Evolutionary conservation across 2,797 vertebrate species (phyloP).

Genomic region (Tympanoctomys barrerae): DNA sequence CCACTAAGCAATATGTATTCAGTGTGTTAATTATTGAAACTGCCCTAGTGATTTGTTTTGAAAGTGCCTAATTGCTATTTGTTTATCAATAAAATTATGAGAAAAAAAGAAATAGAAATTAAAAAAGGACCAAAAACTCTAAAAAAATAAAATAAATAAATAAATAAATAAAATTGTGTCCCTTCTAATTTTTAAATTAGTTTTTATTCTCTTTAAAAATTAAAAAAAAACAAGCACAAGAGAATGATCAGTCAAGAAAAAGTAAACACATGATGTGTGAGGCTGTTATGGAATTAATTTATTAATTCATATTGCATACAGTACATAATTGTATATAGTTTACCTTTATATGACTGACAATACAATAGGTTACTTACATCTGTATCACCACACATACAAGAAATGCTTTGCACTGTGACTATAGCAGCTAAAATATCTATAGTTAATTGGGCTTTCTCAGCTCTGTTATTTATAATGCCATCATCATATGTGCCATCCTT

Average conservation of each 20-base stretch:
- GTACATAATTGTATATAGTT: background rate
- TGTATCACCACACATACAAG: background rate
- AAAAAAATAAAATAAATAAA: too few relatives aligned
- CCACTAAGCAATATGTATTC: too few relatives aligned
- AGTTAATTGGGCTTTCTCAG: background rate
- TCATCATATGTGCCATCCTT: background rate
- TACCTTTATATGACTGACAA: background rate
- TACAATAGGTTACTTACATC: background rate
- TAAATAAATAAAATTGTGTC: too few relatives aligned
- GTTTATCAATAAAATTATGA: too few relatives aligned
- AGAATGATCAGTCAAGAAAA: background rate
- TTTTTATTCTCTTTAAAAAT: too few relatives aligned
- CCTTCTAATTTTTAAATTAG: too few relatives aligned
- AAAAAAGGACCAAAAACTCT: too few relatives aligned
- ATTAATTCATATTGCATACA: background rate
- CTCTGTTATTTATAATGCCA: background rate
- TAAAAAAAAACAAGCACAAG: background rate
- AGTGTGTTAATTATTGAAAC: too few relatives aligned
- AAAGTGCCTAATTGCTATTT: too few relatives aligned
- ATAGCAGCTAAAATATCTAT: background rate
- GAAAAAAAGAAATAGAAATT: too few relatives aligned
- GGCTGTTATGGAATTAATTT: background rate
- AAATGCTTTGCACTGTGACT: too few relatives aligned
- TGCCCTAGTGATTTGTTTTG: too few relatives aligned
- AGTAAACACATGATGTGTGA: background rate